Evolutionary conservation across 2,797 vertebrate species (phyloP), one percentile per base, ranked within the genome.

Genomic region (Rhinogobio ventralis): DNA sequence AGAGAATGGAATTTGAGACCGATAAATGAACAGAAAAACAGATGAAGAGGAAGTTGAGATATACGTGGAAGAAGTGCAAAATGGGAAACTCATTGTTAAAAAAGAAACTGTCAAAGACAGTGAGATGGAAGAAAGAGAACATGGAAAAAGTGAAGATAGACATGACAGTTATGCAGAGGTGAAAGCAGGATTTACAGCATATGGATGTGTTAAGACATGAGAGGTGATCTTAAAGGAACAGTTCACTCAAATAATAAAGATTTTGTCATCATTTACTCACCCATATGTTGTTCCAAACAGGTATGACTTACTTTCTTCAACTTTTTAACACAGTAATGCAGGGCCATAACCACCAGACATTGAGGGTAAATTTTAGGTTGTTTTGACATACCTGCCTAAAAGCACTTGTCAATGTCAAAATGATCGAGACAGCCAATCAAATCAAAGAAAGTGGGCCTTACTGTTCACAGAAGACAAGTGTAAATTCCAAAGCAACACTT

Each of bases 41-140:
- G 17, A 64, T 19, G 71, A 39, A 68, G 55, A 69, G 36, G 30
- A 68, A 23, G 23, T 55, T 81, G 19, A 23, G 78, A 55, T 62
- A 42, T 71, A 36, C 8, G 4, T 36, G 30, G 30, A 69, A 69
- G 42, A 49, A 49, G 69, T 64, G 30, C 4, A 66, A 74, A 75
- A 75, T 14, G 49, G 68, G n/a, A 15, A 72, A 30, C n/a, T 45
- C 17, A 7, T 28, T 3, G 0, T 39, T 55, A 53, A 49, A 76
- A 46, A 46, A 57, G 13, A 36, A 64, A 73, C 67, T 62, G 39
- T 62, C 66, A 82, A 49, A 73, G n/a, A 82, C 69, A 36, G 55
- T 49, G 28, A 30, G 25, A 72, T 60, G 23, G n/a, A 30, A 67
- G 9, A 49, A 72, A 64, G 25, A 25, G 5, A 81, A 69, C 4